Conservation (phyloP, 1,140 invertebrate genomes). For the Holcopasites calliopsidis region DNA sequence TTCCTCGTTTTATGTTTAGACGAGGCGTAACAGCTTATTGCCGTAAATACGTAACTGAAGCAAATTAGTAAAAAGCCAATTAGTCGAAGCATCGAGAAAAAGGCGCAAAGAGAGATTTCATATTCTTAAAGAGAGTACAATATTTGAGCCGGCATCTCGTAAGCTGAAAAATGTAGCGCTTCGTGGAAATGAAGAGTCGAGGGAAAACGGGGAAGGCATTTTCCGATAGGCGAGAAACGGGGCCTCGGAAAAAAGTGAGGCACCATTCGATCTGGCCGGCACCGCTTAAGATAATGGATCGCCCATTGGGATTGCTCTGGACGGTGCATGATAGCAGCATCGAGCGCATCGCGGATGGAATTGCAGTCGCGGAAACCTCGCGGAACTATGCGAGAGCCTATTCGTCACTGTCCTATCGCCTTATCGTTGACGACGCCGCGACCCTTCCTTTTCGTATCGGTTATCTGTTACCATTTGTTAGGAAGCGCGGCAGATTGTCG, state of each 20-base stretch:
- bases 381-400: slow-evolving; percentile 47
- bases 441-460: slow-evolving; percentile 50
- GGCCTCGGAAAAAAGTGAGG: slow-evolving; percentile 33
- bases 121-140: slow-evolving; percentile 33
- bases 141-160: slow-evolving; percentile 43
- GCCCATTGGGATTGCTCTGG: slow-evolving; percentile 59
- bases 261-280: slow-evolving; percentile 51
- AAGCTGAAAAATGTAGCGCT: slow-evolving; percentile 20
- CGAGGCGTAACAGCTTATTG: not conserved
- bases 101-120: not conserved
- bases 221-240: slow-evolving; percentile 7
- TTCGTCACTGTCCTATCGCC: slow-evolving; percentile 60
- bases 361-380: slow-evolving; percentile 42
- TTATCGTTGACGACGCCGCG: slow-evolving; percentile 59
- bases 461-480: slow-evolving; percentile 63
- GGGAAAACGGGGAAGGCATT: not conserved
- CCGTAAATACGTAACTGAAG: not conserved
- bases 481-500: slow-evolving; percentile 46
- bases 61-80: not conserved
- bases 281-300: slow-evolving; percentile 66
- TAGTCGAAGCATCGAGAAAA: slow-evolving; percentile 29
- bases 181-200: not conserved
- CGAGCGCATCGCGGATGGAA: slow-evolving; percentile 52
- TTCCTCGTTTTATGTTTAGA: too few species aligned
- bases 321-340: slow-evolving; percentile 52